Evolutionary conservation across 2,113 vertebrate species (phyloP).

Genomic region (Anoplopoma fimbria): DNA sequence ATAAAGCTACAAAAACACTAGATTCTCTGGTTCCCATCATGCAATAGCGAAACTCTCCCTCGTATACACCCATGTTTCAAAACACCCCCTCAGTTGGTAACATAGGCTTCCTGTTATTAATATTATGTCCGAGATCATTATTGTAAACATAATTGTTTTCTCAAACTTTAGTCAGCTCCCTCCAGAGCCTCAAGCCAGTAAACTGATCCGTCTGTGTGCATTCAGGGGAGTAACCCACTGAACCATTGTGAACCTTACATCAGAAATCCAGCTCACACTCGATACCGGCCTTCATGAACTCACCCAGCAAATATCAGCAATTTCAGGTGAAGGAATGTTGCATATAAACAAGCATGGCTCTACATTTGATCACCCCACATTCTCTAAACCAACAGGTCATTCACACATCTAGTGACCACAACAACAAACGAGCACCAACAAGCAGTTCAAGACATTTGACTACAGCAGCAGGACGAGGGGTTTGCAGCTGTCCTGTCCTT

Average conservation of each 20-base stretch:
- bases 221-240: background rate
- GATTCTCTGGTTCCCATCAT: background rate
- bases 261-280: background rate
- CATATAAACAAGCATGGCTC: background rate
- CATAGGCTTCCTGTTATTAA: background rate
- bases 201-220: background rate
- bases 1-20: background rate
- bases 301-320: background rate
- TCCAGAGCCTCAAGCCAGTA: background rate
- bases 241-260: background rate
- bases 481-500: slow-evolving; percentile 35
- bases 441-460: background rate
- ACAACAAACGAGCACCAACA: slow-evolving; percentile 15
- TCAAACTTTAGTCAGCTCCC: background rate
- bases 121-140: background rate
- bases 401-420: slow-evolving; percentile 12
- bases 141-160: background rate
- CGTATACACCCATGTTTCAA: background rate
- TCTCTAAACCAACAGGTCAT: slow-evolving; percentile 8
- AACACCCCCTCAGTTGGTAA: background rate
- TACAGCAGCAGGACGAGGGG: background rate
- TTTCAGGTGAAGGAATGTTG: slow-evolving; percentile 8
- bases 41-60: background rate
- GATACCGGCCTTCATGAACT: background rate
- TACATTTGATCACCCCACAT: background rate